Evolutionary conservation across 1,140 invertebrate genomes (phyloP).

Genomic region (Cotesia vestalis): DNA sequence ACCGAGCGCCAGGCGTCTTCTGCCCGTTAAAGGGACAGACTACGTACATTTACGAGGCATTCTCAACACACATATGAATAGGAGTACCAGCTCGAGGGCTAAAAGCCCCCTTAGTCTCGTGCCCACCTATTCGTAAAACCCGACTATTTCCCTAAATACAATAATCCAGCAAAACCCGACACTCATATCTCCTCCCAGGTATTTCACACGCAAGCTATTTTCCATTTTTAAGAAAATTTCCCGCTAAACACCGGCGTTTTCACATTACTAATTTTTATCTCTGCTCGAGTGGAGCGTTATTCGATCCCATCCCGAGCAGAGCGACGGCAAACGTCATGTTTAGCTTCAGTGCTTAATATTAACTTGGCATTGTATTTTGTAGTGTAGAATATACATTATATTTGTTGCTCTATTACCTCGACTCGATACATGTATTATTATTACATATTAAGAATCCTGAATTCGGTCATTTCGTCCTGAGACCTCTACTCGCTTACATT

Average conservation of each 20-base stretch:
- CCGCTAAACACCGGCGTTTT: neutral
- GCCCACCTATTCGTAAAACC: neutral
- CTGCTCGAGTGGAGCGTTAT: too few species aligned
- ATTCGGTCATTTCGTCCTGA: neutral
- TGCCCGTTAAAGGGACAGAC: neutral
- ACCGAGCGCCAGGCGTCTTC: conserved; percentile 11
- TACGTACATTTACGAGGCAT: conserved; percentile 8
- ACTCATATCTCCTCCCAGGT: neutral
- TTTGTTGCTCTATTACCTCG: too few species aligned
- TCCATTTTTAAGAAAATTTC: neutral
- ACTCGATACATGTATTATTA: too few species aligned
- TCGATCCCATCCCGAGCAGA: too few species aligned
- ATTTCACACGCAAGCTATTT: conserved; percentile 16
- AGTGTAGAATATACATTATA: too few species aligned
- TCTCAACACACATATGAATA: conserved; percentile 17
- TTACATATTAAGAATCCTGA: too few species aligned
- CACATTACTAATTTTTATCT: too few species aligned
- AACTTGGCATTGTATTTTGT: too few species aligned
- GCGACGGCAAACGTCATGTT: too few species aligned
- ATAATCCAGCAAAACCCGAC: conserved; percentile 14
- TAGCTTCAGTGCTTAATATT: too few species aligned
- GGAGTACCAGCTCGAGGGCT: neutral
- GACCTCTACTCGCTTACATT: neutral
- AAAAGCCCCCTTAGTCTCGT: neutral
- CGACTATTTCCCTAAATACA: conserved; percentile 26